Percentiles rank a stretch among this genome's conserved stretches.
These are phyloP conservation scores for Australoheros facetus DNA, from an alignment of 2,797 vertebrate genomes.

Conservation along the genomic window DNA sequence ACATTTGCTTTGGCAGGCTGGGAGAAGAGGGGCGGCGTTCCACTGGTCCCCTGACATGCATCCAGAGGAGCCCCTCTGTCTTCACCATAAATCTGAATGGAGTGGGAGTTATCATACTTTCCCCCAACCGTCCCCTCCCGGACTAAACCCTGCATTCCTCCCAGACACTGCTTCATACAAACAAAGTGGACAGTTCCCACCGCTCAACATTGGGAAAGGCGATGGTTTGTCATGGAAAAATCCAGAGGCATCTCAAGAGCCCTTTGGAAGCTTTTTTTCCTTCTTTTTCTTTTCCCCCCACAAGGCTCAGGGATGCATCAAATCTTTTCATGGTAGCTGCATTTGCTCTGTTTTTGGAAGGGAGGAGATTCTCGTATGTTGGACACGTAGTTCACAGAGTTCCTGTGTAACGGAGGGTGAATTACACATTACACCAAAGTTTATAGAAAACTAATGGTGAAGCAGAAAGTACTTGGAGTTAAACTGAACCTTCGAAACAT, in stretches of 20 bases:
- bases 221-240: conserved; percentile 78
- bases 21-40: conserved; percentile 59
- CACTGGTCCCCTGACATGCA: conserved; percentile 68
- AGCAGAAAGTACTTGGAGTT: not conserved
- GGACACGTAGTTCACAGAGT: conserved; percentile 19
- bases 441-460: not conserved
- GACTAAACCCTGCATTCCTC: conserved; percentile 78
- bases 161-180: conserved; percentile 73
- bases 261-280: conserved; percentile 41
- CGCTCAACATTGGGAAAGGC: conserved; percentile 71
- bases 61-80: conserved; percentile 75
- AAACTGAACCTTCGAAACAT: not conserved
- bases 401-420: conserved; percentile 7
- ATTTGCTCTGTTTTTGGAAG: conserved; percentile 33
- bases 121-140: conserved; percentile 53
- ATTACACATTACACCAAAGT: not conserved
- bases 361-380: not conserved
- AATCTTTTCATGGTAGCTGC: conserved; percentile 14
- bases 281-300: not conserved
- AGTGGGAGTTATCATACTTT: conserved; percentile 76
- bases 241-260: conserved; percentile 75
- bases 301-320: conserved; percentile 32
- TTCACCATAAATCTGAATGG: conserved; percentile 76
- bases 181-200: conserved; percentile 81
- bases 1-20: conserved; percentile 78